Percentiles rank a stretch among this genome's conserved stretches.
These are phyloP conservation scores for Smithornis capensis DNA, from an alignment of 2,113 vertebrate species.

Conservation along the genomic window DNA sequence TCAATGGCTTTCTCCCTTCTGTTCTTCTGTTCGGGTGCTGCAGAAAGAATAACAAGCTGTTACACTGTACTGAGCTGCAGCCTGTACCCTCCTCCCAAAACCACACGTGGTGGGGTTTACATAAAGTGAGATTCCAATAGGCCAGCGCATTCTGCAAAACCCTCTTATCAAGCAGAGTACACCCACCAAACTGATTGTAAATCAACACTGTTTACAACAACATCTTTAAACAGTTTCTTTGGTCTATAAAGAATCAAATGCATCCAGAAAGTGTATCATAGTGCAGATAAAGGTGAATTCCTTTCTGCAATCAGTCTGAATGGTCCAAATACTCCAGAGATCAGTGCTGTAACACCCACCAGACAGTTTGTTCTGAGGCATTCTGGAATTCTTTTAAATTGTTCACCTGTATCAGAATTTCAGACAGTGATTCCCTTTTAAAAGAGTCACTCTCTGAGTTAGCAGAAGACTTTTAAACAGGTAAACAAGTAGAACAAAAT, in stretches of 20 bases:
- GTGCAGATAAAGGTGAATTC: neutral
- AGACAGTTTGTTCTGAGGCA: neutral
- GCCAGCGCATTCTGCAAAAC: neutral
- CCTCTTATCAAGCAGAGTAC: neutral
- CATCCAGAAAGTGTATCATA: neutral
- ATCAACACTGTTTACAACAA: neutral
- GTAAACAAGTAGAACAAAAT: neutral
- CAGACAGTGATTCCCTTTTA: neutral
- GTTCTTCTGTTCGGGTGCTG: conserved; percentile 28
- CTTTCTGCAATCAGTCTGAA: neutral
- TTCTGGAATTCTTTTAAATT: neutral
- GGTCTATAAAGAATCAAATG: neutral
- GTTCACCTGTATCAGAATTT: neutral
- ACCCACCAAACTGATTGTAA: neutral
- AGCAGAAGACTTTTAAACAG: neutral
- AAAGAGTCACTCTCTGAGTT: neutral
- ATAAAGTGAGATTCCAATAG: neutral
- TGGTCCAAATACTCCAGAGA: neutral
- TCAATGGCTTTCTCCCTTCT: neutral
- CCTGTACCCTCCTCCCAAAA: neutral
- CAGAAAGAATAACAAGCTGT: neutral
- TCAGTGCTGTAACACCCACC: neutral
- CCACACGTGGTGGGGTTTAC: neutral
- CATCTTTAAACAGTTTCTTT: neutral
- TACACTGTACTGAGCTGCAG: neutral